Base-by-base conservation (phyloP, 2,113 vertebrate species). In the Cisticola juncidis region DNA sequence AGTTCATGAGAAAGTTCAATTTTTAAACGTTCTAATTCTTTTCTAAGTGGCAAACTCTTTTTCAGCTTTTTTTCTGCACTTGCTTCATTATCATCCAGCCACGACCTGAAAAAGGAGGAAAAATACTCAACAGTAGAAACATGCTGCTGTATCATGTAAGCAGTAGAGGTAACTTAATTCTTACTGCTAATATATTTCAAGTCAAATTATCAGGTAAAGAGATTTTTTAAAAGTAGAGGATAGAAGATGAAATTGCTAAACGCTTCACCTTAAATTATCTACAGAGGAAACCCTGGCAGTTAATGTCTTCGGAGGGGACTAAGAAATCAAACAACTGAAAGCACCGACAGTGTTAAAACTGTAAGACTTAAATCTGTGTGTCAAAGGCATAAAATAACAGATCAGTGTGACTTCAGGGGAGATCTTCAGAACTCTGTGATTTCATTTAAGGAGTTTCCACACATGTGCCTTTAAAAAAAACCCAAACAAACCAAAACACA, bases 21-120 rank as follows among this genome's bases (percentile, higher is more conserved):
- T 97, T 98, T 99, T 88, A 99, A 98, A 65, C 98, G 98, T 38
- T 98, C 97, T 31, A 99, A 97, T 89, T 99, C 99, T 86, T 98
- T 98, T 78, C 99, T 97, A 57, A 98, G 98, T 1, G 99, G 99
- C 84, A 99, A 96, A 95, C 99, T 99, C 21, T 97, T 98, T 33
- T 93, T 97, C 96, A 99, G 97, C 90, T 98, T 99, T 96, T 98
- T 98, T 13, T 96, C 69, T 13, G 99, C 99, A 76, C 96, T 97
- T 10, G 98, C 83, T 82, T 98, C 98, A 29, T 99, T 99, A 81
- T 96, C 98, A 89, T 98, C 98, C 94, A 99, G 94, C 99, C 99
- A 99, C 61, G 98, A 97, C 91, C 99, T 99, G 89, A 89, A 97
- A 74, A 62, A 93, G 22, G 38, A 92, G 31, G 57, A 45, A 79